These are phyloP conservation scores for Tachysurus vachellii DNA, from an alignment of 2,113 vertebrate genomes.

Conservation along the genomic window DNA sequence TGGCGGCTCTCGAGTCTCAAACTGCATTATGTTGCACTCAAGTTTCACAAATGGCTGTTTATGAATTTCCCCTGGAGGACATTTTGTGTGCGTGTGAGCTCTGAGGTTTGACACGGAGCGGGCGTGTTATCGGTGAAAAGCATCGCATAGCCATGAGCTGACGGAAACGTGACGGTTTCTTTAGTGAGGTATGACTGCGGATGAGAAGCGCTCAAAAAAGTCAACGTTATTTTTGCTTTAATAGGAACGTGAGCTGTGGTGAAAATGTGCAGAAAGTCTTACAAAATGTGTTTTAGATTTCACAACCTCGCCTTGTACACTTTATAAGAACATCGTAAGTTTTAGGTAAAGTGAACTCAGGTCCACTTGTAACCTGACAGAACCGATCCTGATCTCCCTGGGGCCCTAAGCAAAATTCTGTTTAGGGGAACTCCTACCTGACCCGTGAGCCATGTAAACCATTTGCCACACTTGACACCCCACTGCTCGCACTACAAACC, in stretches of 20 bases:
- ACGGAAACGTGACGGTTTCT: not conserved
- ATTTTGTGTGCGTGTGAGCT: slow-evolving; percentile 35
- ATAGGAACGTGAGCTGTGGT: not conserved
- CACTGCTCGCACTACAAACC: no score
- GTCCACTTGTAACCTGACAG: no score
- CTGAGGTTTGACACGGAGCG: slow-evolving; percentile 1
- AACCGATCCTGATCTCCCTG: no score
- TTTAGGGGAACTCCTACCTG: no score
- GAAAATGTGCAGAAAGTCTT: not conserved
- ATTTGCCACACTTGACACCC: no score
- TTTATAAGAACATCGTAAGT: no score
- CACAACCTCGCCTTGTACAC: not conserved
- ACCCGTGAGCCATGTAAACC: no score
- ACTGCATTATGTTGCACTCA: slow-evolving; percentile 68
- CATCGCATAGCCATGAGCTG: slow-evolving; percentile 9
- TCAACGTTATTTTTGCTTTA: not conserved
- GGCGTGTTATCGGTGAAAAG: slow-evolving; percentile 21
- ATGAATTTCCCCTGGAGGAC: slow-evolving; percentile 56
- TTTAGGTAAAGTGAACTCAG: not conserved
- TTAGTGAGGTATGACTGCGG: not conserved
- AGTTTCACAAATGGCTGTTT: slow-evolving; percentile 59
- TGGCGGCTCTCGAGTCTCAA: slow-evolving; percentile 67
- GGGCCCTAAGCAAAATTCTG: no score
- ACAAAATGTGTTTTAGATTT: not conserved
- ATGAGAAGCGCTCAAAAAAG: no score